These are phyloP conservation scores for Oreonectes daqikongensis DNA, from an alignment of 2,797 vertebrate genomes.

Conservation along the genomic window DNA sequence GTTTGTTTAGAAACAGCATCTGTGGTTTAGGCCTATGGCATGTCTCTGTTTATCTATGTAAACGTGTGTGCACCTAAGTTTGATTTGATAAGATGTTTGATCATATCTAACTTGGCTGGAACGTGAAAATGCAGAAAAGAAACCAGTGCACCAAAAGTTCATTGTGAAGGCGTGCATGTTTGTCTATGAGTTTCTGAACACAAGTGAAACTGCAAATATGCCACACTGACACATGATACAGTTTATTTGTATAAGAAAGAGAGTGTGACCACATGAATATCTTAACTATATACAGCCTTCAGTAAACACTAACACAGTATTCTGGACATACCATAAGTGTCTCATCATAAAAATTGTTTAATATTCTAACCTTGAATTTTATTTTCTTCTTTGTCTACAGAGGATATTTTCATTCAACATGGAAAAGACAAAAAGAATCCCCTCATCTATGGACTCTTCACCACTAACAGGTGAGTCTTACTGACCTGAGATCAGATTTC, in stretches of 20 bases:
- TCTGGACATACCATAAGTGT: background rate
- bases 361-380: slow-evolving; percentile 10
- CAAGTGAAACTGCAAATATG: slow-evolving; percentile 30
- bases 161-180: background rate
- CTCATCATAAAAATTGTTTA: slow-evolving; percentile 11
- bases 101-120: slow-evolving; percentile 64
- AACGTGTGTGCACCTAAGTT: slow-evolving; percentile 26
- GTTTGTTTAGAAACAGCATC: background rate
- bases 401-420: slow-evolving; percentile 80
- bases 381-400: slow-evolving; percentile 58
- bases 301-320: background rate
- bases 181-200: background rate
- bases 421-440: slow-evolving; percentile 83
- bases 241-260: slow-evolving; percentile 47
- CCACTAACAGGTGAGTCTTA: slow-evolving; percentile 76
- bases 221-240: slow-evolving; percentile 2
- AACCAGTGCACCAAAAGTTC: slow-evolving; percentile 49
- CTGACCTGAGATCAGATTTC: background rate
- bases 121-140: slow-evolving; percentile 68
- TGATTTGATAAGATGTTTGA: slow-evolving; percentile 69
- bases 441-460: slow-evolving; percentile 83
- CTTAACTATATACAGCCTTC: slow-evolving; percentile 1
- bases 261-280: slow-evolving; percentile 45
- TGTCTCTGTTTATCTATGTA: background rate
- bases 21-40: background rate